These are phyloP conservation scores for Drosophila aff. DNA, from an alignment of 1,140 invertebrate genomes.

Conservation along the genomic window DNA sequence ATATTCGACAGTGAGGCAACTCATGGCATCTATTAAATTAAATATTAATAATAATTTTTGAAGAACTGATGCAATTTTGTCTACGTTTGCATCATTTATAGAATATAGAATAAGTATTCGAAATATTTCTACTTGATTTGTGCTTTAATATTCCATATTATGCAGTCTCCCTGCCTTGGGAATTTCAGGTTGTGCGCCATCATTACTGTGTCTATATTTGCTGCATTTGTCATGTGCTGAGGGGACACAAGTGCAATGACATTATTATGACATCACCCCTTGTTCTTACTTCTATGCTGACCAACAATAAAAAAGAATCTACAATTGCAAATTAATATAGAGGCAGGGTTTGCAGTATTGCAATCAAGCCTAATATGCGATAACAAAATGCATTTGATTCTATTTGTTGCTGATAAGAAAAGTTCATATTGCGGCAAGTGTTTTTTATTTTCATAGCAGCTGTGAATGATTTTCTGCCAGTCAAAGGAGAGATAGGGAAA, in stretches of 20 bases:
- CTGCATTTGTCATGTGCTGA: constrained; percentile 36
- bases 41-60: background rate
- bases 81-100: background rate
- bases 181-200: constrained; percentile 21
- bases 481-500: constrained; percentile 6
- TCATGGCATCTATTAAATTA: background rate
- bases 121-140: constrained; percentile 8
- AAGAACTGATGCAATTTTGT: constrained; percentile 5
- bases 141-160: background rate
- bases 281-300: background rate
- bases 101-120: background rate
- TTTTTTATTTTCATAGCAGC: constrained; percentile 12
- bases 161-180: constrained; percentile 11
- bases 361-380: background rate
- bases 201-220: constrained; percentile 44
- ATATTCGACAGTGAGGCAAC: background rate
- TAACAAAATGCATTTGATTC: constrained; percentile 5
- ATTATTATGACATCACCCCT: constrained; percentile 28
- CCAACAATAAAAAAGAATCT: background rate
- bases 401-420: constrained; percentile 4
- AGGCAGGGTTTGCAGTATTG: background rate
- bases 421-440: constrained; percentile 11
- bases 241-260: constrained; percentile 65
- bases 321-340: constrained; percentile 1
- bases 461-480: constrained; percentile 13